Evolutionary conservation across 1,140 invertebrate species (phyloP).

Genomic region (Achroia grisella): DNA sequence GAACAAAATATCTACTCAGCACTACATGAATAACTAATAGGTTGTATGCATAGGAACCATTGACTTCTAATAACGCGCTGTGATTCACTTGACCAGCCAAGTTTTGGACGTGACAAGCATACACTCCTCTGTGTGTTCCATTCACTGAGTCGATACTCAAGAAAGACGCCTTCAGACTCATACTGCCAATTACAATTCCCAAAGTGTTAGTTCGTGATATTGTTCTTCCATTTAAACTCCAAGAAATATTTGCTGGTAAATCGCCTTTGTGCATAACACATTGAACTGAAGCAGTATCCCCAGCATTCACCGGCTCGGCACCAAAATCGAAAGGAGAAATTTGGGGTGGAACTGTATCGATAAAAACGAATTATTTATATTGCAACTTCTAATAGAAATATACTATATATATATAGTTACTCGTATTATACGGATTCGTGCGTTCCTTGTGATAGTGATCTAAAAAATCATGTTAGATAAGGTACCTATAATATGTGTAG

Average conservation of each 20-base stretch:
- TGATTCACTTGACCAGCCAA: slow-evolving; percentile 72
- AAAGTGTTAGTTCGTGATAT: slow-evolving; percentile 20
- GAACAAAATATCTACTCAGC: slow-evolving; percentile 7
- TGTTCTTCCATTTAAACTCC: slow-evolving; percentile 75
- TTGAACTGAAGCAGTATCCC: slow-evolving; percentile 80
- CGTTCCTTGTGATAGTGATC: too few relatives aligned
- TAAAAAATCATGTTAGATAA: too few relatives aligned
- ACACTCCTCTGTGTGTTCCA: slow-evolving; percentile 74
- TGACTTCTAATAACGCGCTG: slow-evolving; percentile 75
- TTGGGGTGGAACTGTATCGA: slow-evolving; percentile 77
- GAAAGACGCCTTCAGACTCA: slow-evolving; percentile 80
- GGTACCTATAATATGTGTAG: too few relatives aligned
- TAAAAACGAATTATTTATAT: slow-evolving; percentile 11
- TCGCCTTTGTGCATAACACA: slow-evolving; percentile 82
- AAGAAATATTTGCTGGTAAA: slow-evolving; percentile 78
- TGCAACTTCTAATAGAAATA: too few relatives aligned
- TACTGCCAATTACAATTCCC: slow-evolving; percentile 71
- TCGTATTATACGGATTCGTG: too few relatives aligned
- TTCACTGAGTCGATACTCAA: slow-evolving; percentile 72
- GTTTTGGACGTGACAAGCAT: slow-evolving; percentile 79
- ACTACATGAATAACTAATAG: slow-evolving; percentile 15
- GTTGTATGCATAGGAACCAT: slow-evolving; percentile 58
- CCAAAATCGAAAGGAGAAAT: slow-evolving; percentile 81
- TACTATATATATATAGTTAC: too few relatives aligned
- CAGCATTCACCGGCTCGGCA: slow-evolving; percentile 79